Conservation (phyloP, 2,113 vertebrate genomes). For the Telmatochromis bifrenatus region DNA sequence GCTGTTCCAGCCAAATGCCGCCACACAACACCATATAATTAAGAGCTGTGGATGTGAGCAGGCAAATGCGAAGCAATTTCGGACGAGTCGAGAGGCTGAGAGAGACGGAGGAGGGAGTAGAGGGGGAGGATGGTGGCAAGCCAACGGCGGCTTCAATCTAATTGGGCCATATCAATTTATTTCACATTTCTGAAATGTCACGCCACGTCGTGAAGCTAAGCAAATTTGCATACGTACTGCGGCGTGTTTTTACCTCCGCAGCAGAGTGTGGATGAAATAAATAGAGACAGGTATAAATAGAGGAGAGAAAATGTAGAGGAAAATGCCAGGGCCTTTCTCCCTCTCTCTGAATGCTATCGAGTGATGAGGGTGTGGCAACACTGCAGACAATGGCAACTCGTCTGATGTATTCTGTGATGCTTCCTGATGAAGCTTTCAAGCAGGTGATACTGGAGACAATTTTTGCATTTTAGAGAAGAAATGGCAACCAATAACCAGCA, state of each 20-base stretch:
- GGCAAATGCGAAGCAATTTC: conserved; percentile 71
- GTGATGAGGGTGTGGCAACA: background rate
- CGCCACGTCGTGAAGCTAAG: conserved; percentile 66
- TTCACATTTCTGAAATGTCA: conserved; percentile 76
- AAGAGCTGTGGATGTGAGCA: conserved; percentile 61
- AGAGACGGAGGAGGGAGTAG: background rate
- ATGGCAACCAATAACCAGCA: background rate
- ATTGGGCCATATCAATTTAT: conserved; percentile 75
- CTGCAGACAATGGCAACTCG: background rate
- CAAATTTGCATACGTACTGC: conserved; percentile 58
- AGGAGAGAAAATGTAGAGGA: conserved; percentile 3
- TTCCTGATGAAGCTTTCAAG: background rate
- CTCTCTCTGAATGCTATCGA: background rate
- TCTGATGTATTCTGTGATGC: background rate
- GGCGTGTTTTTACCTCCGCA: conserved; percentile 51
- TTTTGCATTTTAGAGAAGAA: background rate
- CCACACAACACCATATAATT: conserved; percentile 68
- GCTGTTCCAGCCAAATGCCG: conserved; percentile 69
- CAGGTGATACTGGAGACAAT: background rate
- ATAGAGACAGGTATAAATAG: conserved; percentile 55
- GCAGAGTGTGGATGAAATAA: conserved; percentile 35
- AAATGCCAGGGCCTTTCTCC: conserved; percentile 51
- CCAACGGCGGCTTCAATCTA: conserved; percentile 58
- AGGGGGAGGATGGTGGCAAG: background rate
- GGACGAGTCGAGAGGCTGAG: conserved; percentile 38